Evolutionary conservation across 2,888 invertebrate genomes (phyloP), one percentile per base, ranked within the genome.

Genomic region (Phortica magna): DNA sequence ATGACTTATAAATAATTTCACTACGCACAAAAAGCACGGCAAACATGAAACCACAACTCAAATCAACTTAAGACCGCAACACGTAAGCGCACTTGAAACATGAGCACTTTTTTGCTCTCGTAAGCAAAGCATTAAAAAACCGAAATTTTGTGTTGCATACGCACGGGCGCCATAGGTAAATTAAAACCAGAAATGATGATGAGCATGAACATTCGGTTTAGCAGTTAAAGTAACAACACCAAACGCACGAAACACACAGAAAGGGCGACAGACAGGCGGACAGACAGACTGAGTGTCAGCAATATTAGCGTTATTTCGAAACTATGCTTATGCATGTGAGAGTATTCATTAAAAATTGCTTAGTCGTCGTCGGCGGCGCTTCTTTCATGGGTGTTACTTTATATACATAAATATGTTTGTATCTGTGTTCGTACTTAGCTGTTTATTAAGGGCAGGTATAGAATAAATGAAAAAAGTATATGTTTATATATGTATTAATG

Each of bases 271-370:
- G 31, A 31, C 31, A 1, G 1, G 0, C 31, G 5, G 2, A 31
- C 31, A 1, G 31, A 31, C 31, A 4, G 10, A 9, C 22, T 19
- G 19, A 22, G 61, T 22, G 61, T 19, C 9, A 61, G 61, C 17
- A 61, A 14, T 61, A 61, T 61, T 61, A 61, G 61, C 61, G 4
- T 61, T 61, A 61, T 61, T 22, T 61, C 19, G 9, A 61, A 61
- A 61, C 61, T 61, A 61, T 61, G 61, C 19, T 61, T 61, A 61
- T 61, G 61, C 61, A 61, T 61, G 12, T 61, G 61, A 4, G 22
- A 61, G 61, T 22, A 22, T 61, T 61, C 17, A 61, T 61, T 61
- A 61, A 61, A 61, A 61, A 61, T 19, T 61, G 61, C 61, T 61
- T 61, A 61, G 61, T 61, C 6, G 22, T 22, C 19, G 61, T 17